Percentiles rank a stretch among this genome's conserved stretches.
phyloP scores from a whole-genome alignment of 2,797 vertebrate species.

The Otus scops region DNA sequence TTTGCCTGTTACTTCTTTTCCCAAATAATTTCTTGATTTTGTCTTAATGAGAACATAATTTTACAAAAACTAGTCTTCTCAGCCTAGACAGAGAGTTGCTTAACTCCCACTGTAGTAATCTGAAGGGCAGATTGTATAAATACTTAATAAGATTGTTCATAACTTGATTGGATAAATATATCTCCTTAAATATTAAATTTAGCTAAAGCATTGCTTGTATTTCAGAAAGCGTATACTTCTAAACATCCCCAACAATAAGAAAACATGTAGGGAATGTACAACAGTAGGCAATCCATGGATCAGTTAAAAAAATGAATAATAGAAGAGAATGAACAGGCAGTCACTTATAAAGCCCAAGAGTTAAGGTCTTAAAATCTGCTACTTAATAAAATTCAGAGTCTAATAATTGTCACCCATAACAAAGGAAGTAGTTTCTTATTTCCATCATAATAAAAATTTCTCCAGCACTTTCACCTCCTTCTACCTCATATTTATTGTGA shows the following conservation, averaged over 20 bases:
- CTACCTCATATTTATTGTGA: slow-evolving; percentile 43
- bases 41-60: neutral
- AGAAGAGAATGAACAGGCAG: neutral
- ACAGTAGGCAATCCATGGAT: neutral
- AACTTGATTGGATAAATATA: neutral
- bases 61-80: neutral
- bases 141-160: neutral
- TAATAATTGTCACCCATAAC: neutral
- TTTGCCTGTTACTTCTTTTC: neutral
- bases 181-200: neutral
- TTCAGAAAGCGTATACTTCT: neutral
- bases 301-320: neutral
- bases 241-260: neutral
- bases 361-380: neutral
- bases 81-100: neutral
- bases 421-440: slow-evolving; percentile 34
- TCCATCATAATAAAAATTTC: slow-evolving; percentile 31
- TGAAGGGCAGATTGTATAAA: neutral
- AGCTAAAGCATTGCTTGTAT: neutral
- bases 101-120: neutral
- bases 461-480: neutral
- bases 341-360: neutral
- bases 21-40: neutral
- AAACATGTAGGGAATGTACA: neutral
- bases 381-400: neutral